phyloP scores from a whole-genome alignment of 2,888 invertebrate genomes.

The Stenotaenia linearis region DNA sequence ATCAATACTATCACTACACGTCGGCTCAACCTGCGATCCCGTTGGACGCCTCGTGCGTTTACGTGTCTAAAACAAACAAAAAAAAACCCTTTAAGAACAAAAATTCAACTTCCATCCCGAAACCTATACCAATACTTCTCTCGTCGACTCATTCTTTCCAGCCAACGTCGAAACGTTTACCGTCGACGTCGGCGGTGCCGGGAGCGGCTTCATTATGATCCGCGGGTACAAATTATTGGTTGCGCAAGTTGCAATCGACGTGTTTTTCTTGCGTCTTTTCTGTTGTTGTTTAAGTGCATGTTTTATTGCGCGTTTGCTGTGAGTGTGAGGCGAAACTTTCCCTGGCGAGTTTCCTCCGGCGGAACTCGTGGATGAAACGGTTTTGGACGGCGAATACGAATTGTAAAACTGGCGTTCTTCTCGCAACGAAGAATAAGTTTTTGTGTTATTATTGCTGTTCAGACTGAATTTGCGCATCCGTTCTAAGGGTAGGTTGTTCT shows the following conservation, averaged over 20 bases:
- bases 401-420: not conserved
- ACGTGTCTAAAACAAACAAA: conserved; percentile 14
- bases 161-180: not conserved
- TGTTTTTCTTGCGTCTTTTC: conserved; percentile 73
- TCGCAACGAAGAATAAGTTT: not conserved
- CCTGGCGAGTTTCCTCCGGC: not conserved
- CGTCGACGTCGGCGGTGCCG: conserved; percentile 50
- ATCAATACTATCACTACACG: conserved; percentile 58
- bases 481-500: not conserved
- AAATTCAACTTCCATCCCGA: not conserved
- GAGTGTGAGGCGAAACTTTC: conserved; percentile 35
- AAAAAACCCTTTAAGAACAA: not conserved
- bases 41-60: conserved; percentile 22
- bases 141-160: not conserved
- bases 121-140: not conserved
- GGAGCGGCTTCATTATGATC: conserved; percentile 74
- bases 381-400: not conserved
- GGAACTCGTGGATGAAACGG: not conserved
- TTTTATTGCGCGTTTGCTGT: conserved; percentile 64
- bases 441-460: not conserved
- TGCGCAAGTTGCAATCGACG: conserved; percentile 57
- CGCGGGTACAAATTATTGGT: conserved; percentile 59
- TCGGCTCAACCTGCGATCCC: not conserved
- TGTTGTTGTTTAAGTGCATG: conserved; percentile 71
- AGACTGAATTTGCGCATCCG: not conserved